Evolutionary conservation across 2,888 invertebrate species (phyloP).

Genomic region (Nysson spinosus): DNA sequence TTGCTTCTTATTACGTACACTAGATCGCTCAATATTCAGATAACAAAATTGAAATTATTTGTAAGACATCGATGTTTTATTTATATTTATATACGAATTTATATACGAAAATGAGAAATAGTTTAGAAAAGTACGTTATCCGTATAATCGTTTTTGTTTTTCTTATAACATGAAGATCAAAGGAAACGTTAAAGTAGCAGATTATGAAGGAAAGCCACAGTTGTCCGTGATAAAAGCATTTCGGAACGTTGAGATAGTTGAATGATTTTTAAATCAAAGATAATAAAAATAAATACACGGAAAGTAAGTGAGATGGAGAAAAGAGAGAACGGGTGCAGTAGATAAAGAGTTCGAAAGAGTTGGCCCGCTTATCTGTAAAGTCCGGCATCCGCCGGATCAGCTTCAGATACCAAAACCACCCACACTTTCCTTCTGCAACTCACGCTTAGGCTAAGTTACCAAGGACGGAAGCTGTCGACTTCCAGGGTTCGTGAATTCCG

Average conservation of each 20-base stretch:
- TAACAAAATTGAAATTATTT: no score
- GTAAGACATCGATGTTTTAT: no score
- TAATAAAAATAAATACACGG: conserved; percentile 32
- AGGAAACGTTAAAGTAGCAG: no score
- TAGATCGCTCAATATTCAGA: no score
- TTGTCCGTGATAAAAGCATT: no score
- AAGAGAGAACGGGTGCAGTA: conserved; percentile 50
- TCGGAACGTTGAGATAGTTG: neutral
- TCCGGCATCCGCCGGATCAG: conserved; percentile 77
- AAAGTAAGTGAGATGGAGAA: conserved; percentile 28
- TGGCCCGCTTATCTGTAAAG: conserved; percentile 70
- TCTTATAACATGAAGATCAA: no score
- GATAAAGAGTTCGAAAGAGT: conserved; percentile 76
- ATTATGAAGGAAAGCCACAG: no score
- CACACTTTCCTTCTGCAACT: conserved; percentile 74
- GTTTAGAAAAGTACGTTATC: no score
- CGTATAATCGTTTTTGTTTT: no score
- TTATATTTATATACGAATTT: no score
- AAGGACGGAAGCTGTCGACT: conserved; percentile 49
- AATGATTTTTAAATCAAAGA: conserved; percentile 54
- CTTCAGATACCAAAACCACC: conserved; percentile 73
- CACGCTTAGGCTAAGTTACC: conserved; percentile 54
- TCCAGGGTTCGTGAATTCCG: conserved; percentile 42
- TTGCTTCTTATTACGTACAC: no score
- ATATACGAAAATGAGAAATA: no score